Evolutionary conservation across 2,888 invertebrate species (phyloP).

Genomic region (Melinaea marsaeus): DNA sequence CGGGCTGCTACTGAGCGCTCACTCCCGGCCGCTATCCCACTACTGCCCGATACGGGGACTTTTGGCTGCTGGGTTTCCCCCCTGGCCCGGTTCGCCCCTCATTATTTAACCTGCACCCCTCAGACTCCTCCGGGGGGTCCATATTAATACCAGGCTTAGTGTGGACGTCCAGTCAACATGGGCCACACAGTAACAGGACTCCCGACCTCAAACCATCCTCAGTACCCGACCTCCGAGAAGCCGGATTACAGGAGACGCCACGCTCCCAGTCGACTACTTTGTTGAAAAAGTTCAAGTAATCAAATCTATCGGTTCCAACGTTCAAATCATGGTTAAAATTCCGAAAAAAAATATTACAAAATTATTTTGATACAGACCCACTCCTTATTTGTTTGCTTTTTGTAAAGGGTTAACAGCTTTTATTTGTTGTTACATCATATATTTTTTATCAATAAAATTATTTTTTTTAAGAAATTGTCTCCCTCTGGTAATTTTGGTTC

Average conservation of each 20-base stretch:
- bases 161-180: conserved; percentile 92
- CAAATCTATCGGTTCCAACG: neutral
- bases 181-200: conserved; percentile 61
- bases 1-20: conserved; percentile 92
- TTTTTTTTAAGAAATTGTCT: too few species aligned
- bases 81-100: conserved; percentile 96
- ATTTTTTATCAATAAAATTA: too few species aligned
- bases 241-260: conserved; percentile 99
- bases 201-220: conserved; percentile 96
- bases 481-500: too few species aligned
- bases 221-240: conserved; percentile 94
- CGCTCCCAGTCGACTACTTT: conserved; percentile 85
- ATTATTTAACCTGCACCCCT: conserved; percentile 88
- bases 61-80: conserved; percentile 99
- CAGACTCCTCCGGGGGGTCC: conserved; percentile 91
- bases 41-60: conserved; percentile 99
- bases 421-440: too few species aligned
- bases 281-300: conserved; percentile 35
- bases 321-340: conserved; percentile 11
- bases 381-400: neutral
- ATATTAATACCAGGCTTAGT: conserved; percentile 99
- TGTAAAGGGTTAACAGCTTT: too few species aligned
- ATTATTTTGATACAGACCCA: neutral
- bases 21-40: conserved; percentile 99
- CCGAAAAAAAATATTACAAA: neutral